Base-by-base conservation (phyloP, 2,113 vertebrate genomes). In the Zosterops hypoxanthus region DNA sequence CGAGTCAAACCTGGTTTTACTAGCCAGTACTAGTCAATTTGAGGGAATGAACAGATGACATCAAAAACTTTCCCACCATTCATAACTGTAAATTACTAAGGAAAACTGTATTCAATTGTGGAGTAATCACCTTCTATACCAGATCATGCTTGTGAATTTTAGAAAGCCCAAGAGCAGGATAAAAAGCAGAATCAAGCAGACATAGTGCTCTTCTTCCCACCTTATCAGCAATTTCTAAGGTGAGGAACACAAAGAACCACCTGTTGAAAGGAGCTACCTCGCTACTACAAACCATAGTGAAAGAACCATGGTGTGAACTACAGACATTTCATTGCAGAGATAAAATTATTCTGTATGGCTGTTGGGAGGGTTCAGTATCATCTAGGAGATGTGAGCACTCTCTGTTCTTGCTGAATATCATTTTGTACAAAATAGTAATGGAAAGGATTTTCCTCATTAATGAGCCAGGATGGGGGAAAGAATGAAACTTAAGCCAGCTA, bases 361-460 rank as follows among this genome's bases (percentile, higher is more conserved):
- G n/a, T 33, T 82, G 61, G 84, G 64, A 87, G 34, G 25, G 52
- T 86, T 86, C 72, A 84, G 53, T 33, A 66, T 46, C 59, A 88
- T 80, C 36, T 42, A 76, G 42, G 12, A 92, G 29, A 89, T 22
- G 82, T 6, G n/a, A 92, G 88, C 65, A 95, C 77, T 49, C 52
- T 59, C 80, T 92, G 91, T 92, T 81, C 95, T 68, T 78, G 49
- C 49, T 41, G 72, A 94, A 36, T 78, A 76, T 84, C 0, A 49
- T 91, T 95, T 52, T 53, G 72, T 79, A 82, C 70, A 71, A 79
- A 97, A 92, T 49, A 72, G 88, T 46, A 86, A 31, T 72, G 66
- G 77, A 84, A 92, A 94, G 89, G 83, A 94, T 89, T 97, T 84
- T 96, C 91, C 91, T 91, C 60, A 91, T 93, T 96, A 92, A 92